Base-by-base conservation (phyloP, 2,113 vertebrate genomes). In the Pyxicephalus adspersus region DNA sequence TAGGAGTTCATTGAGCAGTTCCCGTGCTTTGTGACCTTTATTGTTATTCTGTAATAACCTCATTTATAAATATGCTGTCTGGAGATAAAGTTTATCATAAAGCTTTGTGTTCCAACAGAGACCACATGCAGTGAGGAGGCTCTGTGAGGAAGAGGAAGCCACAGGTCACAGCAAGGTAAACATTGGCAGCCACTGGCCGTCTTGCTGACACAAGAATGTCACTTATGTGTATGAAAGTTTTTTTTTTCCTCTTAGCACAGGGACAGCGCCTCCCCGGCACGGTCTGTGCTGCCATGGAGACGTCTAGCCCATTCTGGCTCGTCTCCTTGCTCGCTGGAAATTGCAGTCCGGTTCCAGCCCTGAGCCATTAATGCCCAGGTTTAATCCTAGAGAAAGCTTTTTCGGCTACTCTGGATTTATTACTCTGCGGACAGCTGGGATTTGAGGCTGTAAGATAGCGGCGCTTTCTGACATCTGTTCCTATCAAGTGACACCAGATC, bases 271-370 rank as follows among this genome's bases (percentile, higher is more conserved):
- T 71, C 26, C 70, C 70, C 28, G 70, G 11, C 20, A n/a, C 70
- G 5, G 52, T 20, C 70, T 57, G 70, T 23, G 70, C 70, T 73
- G 28, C 70, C 70, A 73, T 73, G 70, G 70, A 18, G 71, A 74
- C 13, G 54, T 17, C 70, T 31, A 29, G 64, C 8, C 38, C 38
- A 13, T 45, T 45, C 38, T 45, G 38, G 38, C 0, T 54, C 15
- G 16, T 52, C 70, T 31, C 70, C 20, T 28, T 19, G 29, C 18
- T 74, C 54, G 4, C 57, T 60, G 29, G 70, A 22, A 58, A 74
- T 45, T 13, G 34, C 71, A 60, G 58, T 38, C 54, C 17, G 28
- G 16, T 74, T 67, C n/a, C 57, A 60, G 70, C 52, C 20, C 28
- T 3, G 54, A 38, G 20, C 18, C 25, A 15, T 31, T 72, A 50